Base-by-base conservation (phyloP, 2,797 vertebrate species). In the Rhadinocentrus ornatus region DNA sequence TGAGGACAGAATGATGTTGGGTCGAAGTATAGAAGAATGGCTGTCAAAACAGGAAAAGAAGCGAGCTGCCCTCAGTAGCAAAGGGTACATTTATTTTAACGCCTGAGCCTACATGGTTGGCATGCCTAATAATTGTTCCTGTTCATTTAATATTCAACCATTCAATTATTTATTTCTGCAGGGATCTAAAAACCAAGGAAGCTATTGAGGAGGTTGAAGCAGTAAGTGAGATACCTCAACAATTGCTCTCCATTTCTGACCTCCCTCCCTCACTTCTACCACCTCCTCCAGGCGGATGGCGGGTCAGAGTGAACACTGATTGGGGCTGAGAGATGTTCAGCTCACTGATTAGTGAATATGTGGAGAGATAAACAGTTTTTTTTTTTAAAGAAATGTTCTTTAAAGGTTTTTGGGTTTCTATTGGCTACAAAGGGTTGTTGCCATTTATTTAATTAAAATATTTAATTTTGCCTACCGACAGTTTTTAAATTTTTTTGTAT, bases 181-280 rank as follows among this genome's bases (percentile, higher is more conserved):
- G 95, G 75, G 80, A 88, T 77, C 50, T 73, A 7, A 87, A 90
- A 83, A 71, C 71, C 3, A 86, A 91, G 55, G 90, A 92, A 11
- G 91, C 91, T 66, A 52, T 26, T 26, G 82, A 85, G 69, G 90
- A 87, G 63, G 87, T 80, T 76, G 90, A 80, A 35, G 77, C 54
- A 0, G 87, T 93, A 15, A 93, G 90, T 81, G 95, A 95, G 59
- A 87, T 96, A 53, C 96, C 95, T 0, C 90, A 91, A 0, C 96
- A 96, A 67, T 95, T 98, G 90, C 95, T 96, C 0, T 94, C 96
- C 0, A 75, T 96, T 53, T 96, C 94, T 77, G 96, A 98, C 64
- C 94, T 99, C 24, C 97, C 97, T 0, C 96, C 94, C 0, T 99
- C 98, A 22, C 94, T 99, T 44, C 85, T 94, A 67, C 95, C 97